These are phyloP conservation scores for Arion vulgaris DNA, from an alignment of 1,140 invertebrate species.

Conservation along the genomic window DNA sequence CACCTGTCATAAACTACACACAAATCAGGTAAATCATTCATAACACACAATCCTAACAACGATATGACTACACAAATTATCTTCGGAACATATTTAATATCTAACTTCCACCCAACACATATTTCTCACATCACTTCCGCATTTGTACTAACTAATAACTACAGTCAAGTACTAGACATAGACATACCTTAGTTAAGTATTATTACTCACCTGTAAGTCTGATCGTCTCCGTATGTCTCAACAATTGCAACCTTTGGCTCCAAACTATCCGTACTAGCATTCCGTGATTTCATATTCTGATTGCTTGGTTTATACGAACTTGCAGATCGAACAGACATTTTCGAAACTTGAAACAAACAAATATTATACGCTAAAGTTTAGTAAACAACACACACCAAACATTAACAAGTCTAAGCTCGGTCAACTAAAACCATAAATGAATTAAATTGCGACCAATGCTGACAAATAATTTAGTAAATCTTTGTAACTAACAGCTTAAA, in stretches of 20 bases:
- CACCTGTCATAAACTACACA: too few relatives aligned
- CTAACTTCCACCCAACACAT: not conserved
- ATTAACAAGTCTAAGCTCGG: too few relatives aligned
- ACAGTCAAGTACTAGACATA: too few relatives aligned
- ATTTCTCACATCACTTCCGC: not conserved
- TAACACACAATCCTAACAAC: too few relatives aligned
- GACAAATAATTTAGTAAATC: not conserved
- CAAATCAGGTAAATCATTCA: too few relatives aligned
- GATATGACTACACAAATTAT: too few relatives aligned
- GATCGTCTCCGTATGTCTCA: slow-evolving; percentile 23
- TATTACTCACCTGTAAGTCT: slow-evolving; percentile 27
- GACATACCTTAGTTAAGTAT: too few relatives aligned
- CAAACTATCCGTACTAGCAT: slow-evolving; percentile 21
- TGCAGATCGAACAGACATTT: slow-evolving; percentile 9
- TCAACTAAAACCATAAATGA: too few relatives aligned
- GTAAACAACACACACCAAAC: too few relatives aligned
- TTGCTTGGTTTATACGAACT: not conserved
- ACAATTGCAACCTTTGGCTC: slow-evolving; percentile 35
- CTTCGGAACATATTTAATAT: too few relatives aligned
- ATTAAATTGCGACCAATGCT: not conserved
- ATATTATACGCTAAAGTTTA: too few relatives aligned
- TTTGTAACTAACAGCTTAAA: not conserved
- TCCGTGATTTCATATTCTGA: not conserved
- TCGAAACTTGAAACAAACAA: not conserved
- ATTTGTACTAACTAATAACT: not conserved